Percentiles rank a stretch among this genome's conserved stretches.
Conservation (phyloP, 1,140 invertebrate genomes). For the Panonychus citri region DNA sequence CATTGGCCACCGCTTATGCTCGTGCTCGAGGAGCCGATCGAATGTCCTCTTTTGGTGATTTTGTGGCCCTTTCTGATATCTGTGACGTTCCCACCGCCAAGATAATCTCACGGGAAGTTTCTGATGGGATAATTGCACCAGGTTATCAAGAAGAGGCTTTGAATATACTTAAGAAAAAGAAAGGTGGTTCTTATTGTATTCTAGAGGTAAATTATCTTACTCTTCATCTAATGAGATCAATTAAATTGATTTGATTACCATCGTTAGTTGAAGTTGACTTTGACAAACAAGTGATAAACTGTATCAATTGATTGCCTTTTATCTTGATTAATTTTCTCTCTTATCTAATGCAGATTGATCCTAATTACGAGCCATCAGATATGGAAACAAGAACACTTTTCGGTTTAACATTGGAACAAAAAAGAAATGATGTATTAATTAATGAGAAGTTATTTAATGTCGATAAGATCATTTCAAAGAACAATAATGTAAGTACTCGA, state of each 20-base stretch:
- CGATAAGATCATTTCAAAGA: slow-evolving; percentile 51
- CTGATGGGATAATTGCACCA: slow-evolving; percentile 89
- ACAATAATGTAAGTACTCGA: slow-evolving; percentile 30
- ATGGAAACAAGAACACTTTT: slow-evolving; percentile 69
- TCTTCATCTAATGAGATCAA: too few relatives aligned
- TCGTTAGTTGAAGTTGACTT: background rate
- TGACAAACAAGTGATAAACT: background rate
- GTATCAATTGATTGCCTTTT: too few relatives aligned
- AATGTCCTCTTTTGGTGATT: slow-evolving; percentile 98
- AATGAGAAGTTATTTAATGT: slow-evolving; percentile 43
- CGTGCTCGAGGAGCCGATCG: slow-evolving; percentile 81
- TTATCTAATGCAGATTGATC: slow-evolving; percentile 46
- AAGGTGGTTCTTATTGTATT: slow-evolving; percentile 75
- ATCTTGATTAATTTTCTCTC: too few relatives aligned
- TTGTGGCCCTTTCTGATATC: slow-evolving; percentile 70
- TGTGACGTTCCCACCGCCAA: slow-evolving; percentile 66
- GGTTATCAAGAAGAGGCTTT: slow-evolving; percentile 62
- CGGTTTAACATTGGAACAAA: slow-evolving; percentile 74
- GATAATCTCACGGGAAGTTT: slow-evolving; percentile 51
- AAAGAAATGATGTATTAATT: slow-evolving; percentile 68
- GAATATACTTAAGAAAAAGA: slow-evolving; percentile 78
- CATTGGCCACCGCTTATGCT: slow-evolving; percentile 79
- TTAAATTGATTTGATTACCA: too few relatives aligned
- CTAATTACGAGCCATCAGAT: slow-evolving; percentile 48
- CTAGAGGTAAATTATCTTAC: slow-evolving; percentile 32